A percentile compares a stretch with the other conserved stretches of the same genome.
Evolutionary conservation across 1,140 invertebrate genomes (phyloP).

Genomic region (Prorops nasuta): DNA sequence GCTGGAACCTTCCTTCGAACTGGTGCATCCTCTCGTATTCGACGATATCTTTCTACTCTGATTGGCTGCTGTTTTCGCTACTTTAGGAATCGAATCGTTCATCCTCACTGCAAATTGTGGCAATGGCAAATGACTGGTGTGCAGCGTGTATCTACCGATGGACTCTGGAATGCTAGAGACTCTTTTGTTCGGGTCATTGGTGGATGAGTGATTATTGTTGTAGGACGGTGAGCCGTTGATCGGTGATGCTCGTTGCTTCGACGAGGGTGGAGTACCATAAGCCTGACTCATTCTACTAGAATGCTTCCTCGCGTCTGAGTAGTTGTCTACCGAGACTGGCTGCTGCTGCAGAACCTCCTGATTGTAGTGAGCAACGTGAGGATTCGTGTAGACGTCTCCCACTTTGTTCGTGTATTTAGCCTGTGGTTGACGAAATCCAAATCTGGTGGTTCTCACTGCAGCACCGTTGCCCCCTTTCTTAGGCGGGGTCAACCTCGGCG

Average conservation of each 20-base stretch:
- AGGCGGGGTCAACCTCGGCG: constrained; percentile 55
- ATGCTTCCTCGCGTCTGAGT: constrained; percentile 18
- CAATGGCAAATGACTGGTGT: constrained; percentile 69
- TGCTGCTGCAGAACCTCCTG: constrained; percentile 33
- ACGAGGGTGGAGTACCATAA: constrained; percentile 10
- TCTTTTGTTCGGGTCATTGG: constrained; percentile 23
- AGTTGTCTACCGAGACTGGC: constrained; percentile 2
- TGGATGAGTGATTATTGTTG: constrained; percentile 15
- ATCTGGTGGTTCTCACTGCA: constrained; percentile 54
- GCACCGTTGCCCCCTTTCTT: constrained; percentile 54
- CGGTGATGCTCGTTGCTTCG: constrained; percentile 32
- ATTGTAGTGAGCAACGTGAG: constrained; percentile 41
- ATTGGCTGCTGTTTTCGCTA: constrained; percentile 71
- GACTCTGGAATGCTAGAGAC: constrained; percentile 35
- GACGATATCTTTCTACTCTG: constrained; percentile 56
- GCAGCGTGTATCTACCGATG: constrained; percentile 66
- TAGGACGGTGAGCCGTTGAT: constrained; percentile 24
- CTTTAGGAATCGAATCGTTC: constrained; percentile 63
- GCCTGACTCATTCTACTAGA: constrained; percentile 11
- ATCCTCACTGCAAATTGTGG: constrained; percentile 69
- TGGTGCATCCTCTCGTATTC: constrained; percentile 32
- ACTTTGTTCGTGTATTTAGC: constrained; percentile 54
- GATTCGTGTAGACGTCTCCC: constrained; percentile 45
- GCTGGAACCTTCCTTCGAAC: constrained; percentile 55
- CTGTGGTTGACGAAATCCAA: constrained; percentile 55